phyloP scores from a whole-genome alignment of 2,888 invertebrate genomes.

The Melieria crassipennis region DNA sequence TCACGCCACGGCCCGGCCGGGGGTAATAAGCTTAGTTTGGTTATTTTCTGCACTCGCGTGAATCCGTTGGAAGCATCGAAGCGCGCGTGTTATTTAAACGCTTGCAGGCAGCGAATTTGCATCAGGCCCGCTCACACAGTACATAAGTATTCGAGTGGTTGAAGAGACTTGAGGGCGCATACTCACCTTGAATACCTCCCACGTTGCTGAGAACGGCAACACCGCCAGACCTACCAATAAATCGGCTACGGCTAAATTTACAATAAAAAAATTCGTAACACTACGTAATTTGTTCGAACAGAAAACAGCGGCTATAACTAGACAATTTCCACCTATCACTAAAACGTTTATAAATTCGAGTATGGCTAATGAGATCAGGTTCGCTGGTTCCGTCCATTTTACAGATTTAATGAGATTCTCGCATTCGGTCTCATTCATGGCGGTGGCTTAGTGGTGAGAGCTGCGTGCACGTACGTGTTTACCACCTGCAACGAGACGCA shows the following conservation, averaged over 20 bases:
- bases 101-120: background rate
- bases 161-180: background rate
- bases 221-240: conserved; percentile 95
- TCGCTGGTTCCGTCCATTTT: conserved; percentile 82
- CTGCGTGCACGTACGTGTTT: too few relatives aligned
- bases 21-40: background rate
- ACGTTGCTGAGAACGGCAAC: conserved; percentile 93
- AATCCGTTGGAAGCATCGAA: background rate
- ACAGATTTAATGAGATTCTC: conserved; percentile 82
- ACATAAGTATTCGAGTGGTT: background rate
- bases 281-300: conserved; percentile 91
- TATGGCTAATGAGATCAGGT: conserved; percentile 79
- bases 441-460: conserved; percentile 65
- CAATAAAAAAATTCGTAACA: conserved; percentile 96
- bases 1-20: conserved; percentile 4
- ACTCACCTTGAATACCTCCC: conserved; percentile 88
- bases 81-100: background rate
- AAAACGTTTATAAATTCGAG: conserved; percentile 86
- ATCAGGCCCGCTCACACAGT: background rate
- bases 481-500: too few relatives aligned
- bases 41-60: background rate
- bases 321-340: conserved; percentile 88
- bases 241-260: conserved; percentile 95
- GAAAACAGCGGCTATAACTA: conserved; percentile 92
- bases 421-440: conserved; percentile 84